phyloP scores from a whole-genome alignment of 2,888 invertebrate genomes.

The Drosophila mercatorum region DNA sequence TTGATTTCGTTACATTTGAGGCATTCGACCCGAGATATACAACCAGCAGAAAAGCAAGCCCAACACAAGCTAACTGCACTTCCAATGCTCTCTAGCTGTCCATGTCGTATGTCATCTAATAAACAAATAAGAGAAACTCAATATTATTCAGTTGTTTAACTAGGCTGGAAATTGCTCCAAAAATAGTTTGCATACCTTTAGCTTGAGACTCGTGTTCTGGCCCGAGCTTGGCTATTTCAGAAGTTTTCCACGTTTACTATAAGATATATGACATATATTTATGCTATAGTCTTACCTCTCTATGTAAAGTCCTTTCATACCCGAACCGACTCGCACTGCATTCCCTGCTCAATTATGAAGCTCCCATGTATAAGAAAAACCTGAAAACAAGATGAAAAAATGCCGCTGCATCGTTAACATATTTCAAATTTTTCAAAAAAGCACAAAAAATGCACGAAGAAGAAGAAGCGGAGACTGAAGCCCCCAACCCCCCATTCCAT shows the following conservation, averaged over 20 bases:
- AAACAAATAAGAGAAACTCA: background rate
- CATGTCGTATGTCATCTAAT: background rate
- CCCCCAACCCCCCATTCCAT: no score
- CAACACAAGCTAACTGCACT: slow-evolving; percentile 3
- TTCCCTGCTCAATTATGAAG: background rate
- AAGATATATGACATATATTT: background rate
- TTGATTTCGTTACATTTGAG: slow-evolving; percentile 45
- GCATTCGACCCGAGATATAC: slow-evolving; percentile 9
- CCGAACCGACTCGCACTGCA: background rate
- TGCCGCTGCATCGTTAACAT: slow-evolving; percentile 42
- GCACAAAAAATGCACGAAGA: background rate
- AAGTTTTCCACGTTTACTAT: no score
- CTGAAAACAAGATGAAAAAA: background rate
- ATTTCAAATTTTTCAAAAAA: slow-evolving; percentile 40
- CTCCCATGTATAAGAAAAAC: slow-evolving; percentile 1
- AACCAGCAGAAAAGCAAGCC: background rate
- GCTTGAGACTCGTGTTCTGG: background rate
- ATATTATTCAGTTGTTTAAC: background rate
- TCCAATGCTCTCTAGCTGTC: slow-evolving; percentile 4
- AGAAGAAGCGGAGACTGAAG: background rate
- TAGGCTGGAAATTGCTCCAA: background rate
- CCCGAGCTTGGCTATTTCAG: background rate
- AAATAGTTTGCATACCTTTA: no score
- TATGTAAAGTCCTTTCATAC: background rate
- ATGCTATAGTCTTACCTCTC: no score